A percentile compares a stretch with the other conserved stretches of the same genome.
Evolutionary conservation across 2,113 vertebrate genomes (phyloP).

Genomic region (Ictalurus punctatus): DNA sequence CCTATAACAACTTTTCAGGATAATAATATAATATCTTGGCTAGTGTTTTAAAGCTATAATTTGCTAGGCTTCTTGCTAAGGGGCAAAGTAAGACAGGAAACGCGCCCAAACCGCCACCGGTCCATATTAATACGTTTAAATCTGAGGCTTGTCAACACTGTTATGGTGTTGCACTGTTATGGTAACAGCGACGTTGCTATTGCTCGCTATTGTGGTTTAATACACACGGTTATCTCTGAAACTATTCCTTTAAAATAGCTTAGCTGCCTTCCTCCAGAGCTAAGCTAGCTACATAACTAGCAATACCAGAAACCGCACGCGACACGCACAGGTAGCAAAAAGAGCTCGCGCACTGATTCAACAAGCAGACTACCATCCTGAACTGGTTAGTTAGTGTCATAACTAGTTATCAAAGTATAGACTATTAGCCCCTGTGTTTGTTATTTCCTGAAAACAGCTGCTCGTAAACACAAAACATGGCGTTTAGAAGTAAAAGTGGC

Average conservation of each 20-base stretch:
- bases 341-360: not conserved
- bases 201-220: not conserved
- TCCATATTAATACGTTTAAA: not conserved
- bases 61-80: not conserved
- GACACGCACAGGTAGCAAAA: not conserved
- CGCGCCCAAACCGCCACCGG: no score
- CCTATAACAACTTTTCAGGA: not conserved
- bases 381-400: not conserved
- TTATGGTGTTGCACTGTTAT: not conserved
- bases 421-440: constrained; percentile 12
- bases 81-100: not conserved
- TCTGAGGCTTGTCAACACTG: not conserved
- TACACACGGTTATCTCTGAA: not conserved
- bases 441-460: not conserved
- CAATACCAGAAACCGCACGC: not conserved
- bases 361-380: not conserved
- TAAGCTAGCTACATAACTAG: constrained; percentile 31
- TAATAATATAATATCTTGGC: not conserved
- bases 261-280: not conserved
- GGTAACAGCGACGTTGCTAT: not conserved
- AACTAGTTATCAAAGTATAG: not conserved
- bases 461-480: not conserved
- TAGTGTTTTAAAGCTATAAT: not conserved
- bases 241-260: not conserved
- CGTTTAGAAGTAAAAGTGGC: not conserved